phyloP scores from a whole-genome alignment of 2,797 vertebrate species.

The Muraenolepis orangiensis region DNA sequence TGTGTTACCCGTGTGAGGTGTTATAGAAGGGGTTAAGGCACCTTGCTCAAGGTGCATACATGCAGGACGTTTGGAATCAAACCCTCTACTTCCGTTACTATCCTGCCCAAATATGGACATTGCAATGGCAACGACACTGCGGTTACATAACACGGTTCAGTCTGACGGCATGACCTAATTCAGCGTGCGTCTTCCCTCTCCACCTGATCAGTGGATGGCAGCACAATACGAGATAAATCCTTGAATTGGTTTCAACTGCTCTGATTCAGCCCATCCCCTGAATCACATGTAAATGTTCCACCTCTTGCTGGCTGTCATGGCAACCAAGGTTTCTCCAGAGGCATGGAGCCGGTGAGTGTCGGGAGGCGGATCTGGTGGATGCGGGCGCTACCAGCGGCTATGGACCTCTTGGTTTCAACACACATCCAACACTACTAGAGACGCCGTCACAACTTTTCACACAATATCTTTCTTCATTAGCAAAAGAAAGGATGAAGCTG shows the following conservation, averaged over 20 bases:
- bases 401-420: neutral
- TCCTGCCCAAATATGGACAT: neutral
- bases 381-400: neutral
- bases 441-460: neutral
- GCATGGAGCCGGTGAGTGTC: neutral
- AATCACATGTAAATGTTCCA: neutral
- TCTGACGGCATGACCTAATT: neutral
- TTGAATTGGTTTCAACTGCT: neutral
- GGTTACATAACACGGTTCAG: neutral
- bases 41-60: neutral
- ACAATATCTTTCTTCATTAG: neutral
- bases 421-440: neutral
- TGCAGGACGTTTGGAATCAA: neutral
- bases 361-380: neutral
- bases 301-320: neutral
- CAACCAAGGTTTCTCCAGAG: conserved; percentile 1
- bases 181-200: neutral
- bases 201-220: neutral
- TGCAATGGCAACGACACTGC: neutral
- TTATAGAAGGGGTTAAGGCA: neutral
- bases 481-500: neutral
- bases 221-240: neutral
- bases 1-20: neutral
- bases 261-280: neutral
- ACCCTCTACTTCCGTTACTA: neutral